These are phyloP conservation scores for Cheilosia soror DNA, from an alignment of 2,888 invertebrate genomes.

Conservation along the genomic window DNA sequence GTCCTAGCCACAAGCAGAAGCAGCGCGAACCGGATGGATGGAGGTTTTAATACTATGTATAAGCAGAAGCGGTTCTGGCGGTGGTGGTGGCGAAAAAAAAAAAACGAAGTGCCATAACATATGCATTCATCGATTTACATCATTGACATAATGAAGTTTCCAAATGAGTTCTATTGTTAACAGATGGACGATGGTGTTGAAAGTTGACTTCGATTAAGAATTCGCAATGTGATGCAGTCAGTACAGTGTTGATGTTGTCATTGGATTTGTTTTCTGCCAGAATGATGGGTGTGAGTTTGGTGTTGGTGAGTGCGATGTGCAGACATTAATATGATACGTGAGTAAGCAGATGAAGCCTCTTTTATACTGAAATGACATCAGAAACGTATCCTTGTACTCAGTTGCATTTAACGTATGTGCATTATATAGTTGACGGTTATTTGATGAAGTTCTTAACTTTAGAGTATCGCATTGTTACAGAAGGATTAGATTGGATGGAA, in stretches of 20 bases:
- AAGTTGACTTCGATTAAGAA: conserved; percentile 71
- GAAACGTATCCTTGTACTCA: too few species aligned
- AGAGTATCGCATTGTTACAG: too few species aligned
- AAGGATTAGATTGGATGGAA: too few species aligned
- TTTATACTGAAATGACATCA: neutral
- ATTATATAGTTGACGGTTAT: neutral
- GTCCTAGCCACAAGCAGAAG: conserved; percentile 71
- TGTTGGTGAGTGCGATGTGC: neutral
- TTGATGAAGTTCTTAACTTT: neutral
- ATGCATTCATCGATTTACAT: conserved; percentile 74
- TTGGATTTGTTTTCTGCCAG: conserved; percentile 61
- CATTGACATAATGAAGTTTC: conserved; percentile 75
- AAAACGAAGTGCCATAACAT: conserved; percentile 68
- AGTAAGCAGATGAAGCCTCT: neutral
- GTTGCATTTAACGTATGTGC: neutral
- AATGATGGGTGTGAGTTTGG: conserved; percentile 12
- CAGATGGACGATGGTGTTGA: conserved; percentile 67
- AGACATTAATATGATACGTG: neutral
- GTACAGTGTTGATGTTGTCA: conserved; percentile 40
- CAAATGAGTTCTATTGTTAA: conserved; percentile 76
- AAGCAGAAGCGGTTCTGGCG: conserved; percentile 49
- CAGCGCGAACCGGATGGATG: conserved; percentile 57
- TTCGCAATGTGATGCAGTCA: conserved; percentile 46
- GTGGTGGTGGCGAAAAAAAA: conserved; percentile 6
- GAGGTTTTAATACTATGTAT: conserved; percentile 51